A percentile compares a stretch with the other conserved stretches of the same genome.
Evolutionary conservation across 37 sponge, comb jelly and placozoan genomes (phyloP).

Genomic region (Lycopodina hypogea): DNA sequence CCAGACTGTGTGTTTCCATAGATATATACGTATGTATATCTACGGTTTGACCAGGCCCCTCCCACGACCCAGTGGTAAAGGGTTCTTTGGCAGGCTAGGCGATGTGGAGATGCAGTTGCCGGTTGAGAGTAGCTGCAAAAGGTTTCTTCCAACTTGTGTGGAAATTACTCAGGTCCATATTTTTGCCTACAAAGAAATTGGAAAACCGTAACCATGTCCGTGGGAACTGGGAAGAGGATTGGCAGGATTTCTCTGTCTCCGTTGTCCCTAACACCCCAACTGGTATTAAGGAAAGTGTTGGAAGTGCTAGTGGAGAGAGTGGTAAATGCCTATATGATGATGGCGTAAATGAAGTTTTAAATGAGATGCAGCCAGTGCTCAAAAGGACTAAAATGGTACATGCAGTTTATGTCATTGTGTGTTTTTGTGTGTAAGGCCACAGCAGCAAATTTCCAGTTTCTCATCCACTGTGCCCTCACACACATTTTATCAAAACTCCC

Average conservation of each 20-base stretch:
- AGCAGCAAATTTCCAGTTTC: neutral
- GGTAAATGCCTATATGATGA: neutral
- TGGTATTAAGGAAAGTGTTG: neutral
- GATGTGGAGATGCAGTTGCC: too few relatives aligned
- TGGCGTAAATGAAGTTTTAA: constrained; percentile 14
- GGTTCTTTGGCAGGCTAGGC: neutral
- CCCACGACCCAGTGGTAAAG: too few relatives aligned
- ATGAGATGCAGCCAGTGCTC: constrained; percentile 51
- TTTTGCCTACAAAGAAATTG: too few relatives aligned
- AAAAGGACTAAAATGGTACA: constrained; percentile 41
- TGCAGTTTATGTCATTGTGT: too few relatives aligned
- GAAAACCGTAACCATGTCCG: neutral
- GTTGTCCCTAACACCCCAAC: constrained; percentile 21
- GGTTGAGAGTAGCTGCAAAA: too few relatives aligned
- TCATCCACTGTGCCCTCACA: too few relatives aligned
- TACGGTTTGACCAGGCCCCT: too few relatives aligned
- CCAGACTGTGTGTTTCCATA: too few relatives aligned
- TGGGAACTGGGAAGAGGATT: neutral
- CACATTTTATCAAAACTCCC: too few relatives aligned
- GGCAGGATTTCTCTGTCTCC: constrained; percentile 37
- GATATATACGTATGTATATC: too few relatives aligned
- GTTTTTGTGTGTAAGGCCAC: neutral
- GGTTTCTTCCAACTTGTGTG: too few relatives aligned
- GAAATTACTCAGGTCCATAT: too few relatives aligned
- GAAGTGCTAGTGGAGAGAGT: neutral